Evolutionary conservation across 2,797 vertebrate species (phyloP).

Genomic region (Perodicticus potto): DNA sequence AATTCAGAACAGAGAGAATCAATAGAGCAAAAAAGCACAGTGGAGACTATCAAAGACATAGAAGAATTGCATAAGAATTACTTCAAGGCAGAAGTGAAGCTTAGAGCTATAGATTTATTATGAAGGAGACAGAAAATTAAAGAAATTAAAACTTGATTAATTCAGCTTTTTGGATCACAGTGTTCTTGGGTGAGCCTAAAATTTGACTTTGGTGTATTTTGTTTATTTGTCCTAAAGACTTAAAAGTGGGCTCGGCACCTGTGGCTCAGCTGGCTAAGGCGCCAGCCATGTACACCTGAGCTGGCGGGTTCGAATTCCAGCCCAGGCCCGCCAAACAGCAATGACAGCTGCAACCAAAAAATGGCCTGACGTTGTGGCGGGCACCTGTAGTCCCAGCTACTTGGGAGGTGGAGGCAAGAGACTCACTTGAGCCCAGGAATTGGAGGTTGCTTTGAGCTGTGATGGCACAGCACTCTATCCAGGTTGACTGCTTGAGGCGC

Average conservation of each 20-base stretch:
- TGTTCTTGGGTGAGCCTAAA: background rate
- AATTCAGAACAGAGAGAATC: background rate
- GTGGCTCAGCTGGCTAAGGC: too few species aligned
- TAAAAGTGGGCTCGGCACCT: background rate
- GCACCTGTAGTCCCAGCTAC: too few species aligned
- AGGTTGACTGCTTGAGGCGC: too few species aligned
- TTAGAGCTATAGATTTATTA: background rate
- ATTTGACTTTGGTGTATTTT: background rate
- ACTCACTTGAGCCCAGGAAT: too few species aligned
- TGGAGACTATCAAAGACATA: background rate
- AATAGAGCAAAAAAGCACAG: background rate
- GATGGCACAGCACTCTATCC: too few species aligned
- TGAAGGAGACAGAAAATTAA: background rate
- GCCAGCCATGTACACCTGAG: too few species aligned
- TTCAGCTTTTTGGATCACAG: background rate
- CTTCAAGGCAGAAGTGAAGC: background rate
- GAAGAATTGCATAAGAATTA: background rate
- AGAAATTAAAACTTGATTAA: background rate
- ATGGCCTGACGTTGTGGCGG: too few species aligned
- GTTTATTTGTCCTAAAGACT: background rate
- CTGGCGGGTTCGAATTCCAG: too few species aligned
- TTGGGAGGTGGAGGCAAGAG: too few species aligned
- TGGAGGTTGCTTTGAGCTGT: too few species aligned
- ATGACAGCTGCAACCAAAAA: too few species aligned
- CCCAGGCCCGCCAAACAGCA: too few species aligned